Evolutionary conservation across 2,113 vertebrate genomes (phyloP), one percentile per base, ranked within the genome.

Genomic region (Rhinolophus sinicus): DNA sequence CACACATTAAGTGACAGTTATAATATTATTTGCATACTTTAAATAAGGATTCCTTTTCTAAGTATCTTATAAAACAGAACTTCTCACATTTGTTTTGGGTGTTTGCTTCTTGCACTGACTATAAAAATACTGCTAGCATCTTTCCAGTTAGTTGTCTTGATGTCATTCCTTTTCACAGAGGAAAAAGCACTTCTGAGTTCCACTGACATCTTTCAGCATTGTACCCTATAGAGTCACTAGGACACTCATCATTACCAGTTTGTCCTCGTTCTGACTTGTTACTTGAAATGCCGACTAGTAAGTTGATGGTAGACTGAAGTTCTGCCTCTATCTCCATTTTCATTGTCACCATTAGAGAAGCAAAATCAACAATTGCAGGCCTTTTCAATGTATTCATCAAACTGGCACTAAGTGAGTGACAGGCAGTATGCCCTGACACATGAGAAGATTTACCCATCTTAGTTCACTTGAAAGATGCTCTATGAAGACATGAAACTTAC

Each of bases 91-190:
- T 52, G 60, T 62, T 77, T 92, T 83, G 62, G 12, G 7, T 13
- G 11, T 47, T 52, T 80, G 6, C 47, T 89, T 94, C 58, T 83
- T 92, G 35, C 12, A n/a, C 2, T 22, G 19, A 69, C 58, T 76
- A n/a, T 87, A 47, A 26, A 93, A 67, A 80, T 47, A 44, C 10
- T 28, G 77, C 24, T 22, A 58, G 26, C 10, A 62, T 90, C 40
- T 82, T 84, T 90, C 40, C 19, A 92, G 91, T 69, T 75, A 86
- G 30, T 94, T 80, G 40, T 89, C 18, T 86, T 84, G 47, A 30
- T 76, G 35, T 52, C 60, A 28, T 62, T 33, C 22, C 1, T 72
- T 90, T 92, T 84, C 14, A 52, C 9, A 72, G 73, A 81, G 4
- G n/a, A 65, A 52, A 76, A 84, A 90, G 15, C 8, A 54, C 64